These are phyloP conservation scores for Orcinus orca DNA, from an alignment of 2,113 vertebrate species.

Conservation along the genomic window DNA sequence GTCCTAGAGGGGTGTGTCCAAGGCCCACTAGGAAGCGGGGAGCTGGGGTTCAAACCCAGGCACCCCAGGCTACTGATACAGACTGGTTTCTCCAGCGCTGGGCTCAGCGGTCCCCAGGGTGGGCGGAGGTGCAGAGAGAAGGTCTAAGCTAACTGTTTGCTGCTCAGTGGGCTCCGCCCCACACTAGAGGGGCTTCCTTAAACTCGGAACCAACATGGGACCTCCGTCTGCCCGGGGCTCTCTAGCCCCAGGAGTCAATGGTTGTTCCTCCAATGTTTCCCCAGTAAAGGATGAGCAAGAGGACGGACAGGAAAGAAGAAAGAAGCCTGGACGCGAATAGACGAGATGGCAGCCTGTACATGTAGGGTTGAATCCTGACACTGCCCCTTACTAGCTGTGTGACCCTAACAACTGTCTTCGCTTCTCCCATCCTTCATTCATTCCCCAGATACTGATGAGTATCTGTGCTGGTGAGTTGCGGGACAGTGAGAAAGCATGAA, in stretches of 20 bases:
- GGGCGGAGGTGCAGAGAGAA: not conserved
- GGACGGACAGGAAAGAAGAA: not conserved
- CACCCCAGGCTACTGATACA: not conserved
- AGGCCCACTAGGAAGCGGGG: not conserved
- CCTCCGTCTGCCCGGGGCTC: not conserved
- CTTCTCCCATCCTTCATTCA: not conserved
- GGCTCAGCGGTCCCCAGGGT: too few relatives aligned
- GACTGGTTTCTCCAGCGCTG: rapidly evolving
- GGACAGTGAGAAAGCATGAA: not conserved
- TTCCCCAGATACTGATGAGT: not conserved
- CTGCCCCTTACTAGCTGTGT: not conserved
- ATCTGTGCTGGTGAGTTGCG: not conserved
- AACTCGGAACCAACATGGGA: not conserved
- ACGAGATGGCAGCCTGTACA: not conserved
- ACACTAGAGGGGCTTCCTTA: not conserved
- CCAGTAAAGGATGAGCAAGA: not conserved
- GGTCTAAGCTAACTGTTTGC: not conserved
- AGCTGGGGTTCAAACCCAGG: not conserved
- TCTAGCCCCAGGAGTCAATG: not conserved
- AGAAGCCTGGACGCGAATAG: not conserved
- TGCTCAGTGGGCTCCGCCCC: not conserved
- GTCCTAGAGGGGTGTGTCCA: not conserved
- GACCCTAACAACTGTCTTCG: not conserved
- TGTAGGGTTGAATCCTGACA: not conserved
- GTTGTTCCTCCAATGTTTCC: not conserved